These are phyloP conservation scores for Gracilinanus agilis DNA, from an alignment of 2,113 vertebrate species.

Conservation along the genomic window DNA sequence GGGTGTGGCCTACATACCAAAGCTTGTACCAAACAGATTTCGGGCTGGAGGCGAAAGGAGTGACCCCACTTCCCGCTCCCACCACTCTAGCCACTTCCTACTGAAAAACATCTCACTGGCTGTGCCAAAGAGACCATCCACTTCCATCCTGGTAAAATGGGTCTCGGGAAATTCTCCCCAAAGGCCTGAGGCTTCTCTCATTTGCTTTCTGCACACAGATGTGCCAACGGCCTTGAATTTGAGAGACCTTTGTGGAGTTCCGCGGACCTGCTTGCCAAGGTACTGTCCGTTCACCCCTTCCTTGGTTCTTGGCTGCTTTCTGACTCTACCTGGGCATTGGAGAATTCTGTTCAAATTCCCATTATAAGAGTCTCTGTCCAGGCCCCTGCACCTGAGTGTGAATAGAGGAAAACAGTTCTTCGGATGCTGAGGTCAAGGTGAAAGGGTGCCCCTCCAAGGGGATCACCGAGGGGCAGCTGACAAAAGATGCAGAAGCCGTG, in stretches of 20 bases:
- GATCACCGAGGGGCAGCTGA: constrained; percentile 93
- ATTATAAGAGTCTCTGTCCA: constrained; percentile 92
- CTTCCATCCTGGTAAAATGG: constrained; percentile 85
- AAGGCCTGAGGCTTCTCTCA: background rate
- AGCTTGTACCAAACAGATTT: constrained; percentile 98
- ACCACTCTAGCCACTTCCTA: constrained; percentile 95
- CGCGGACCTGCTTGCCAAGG: background rate
- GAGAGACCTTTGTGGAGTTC: background rate
- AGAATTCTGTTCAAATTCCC: constrained; percentile 77
- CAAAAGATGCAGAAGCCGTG: constrained; percentile 92
- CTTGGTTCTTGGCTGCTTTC: background rate
- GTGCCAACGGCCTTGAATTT: constrained; percentile 20
- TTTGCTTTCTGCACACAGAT: constrained; percentile 1
- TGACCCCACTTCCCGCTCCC: constrained; percentile 93
- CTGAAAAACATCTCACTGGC: constrained; percentile 95
- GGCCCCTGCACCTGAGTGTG: constrained; percentile 92
- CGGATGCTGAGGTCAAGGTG: constrained; percentile 94
- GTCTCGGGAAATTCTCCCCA: constrained; percentile 46
- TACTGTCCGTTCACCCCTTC: background rate
- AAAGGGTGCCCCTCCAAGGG: constrained; percentile 95
- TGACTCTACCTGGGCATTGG: constrained; percentile 87
- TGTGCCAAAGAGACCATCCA: constrained; percentile 95
- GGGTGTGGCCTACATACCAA: constrained; percentile 87
- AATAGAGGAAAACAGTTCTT: constrained; percentile 93
- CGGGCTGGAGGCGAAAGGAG: constrained; percentile 94